These are phyloP conservation scores for Ligdia adustata DNA, from an alignment of 2,888 invertebrate species.

Conservation along the genomic window DNA sequence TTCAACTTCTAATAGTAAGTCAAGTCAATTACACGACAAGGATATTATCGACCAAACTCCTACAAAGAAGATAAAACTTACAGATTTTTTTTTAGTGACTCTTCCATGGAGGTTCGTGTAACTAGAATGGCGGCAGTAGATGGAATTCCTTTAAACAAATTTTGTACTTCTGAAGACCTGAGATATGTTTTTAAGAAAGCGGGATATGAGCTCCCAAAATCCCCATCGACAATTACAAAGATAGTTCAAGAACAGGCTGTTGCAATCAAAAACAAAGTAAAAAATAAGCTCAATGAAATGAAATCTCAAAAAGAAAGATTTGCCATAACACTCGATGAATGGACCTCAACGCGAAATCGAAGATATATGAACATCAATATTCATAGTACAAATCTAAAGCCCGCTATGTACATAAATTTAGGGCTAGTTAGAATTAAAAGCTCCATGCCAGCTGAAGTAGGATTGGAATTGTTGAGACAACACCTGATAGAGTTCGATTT, in stretches of 20 bases:
- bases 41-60: constrained; percentile 1
- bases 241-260: constrained; percentile 15
- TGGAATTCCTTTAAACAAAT: constrained; percentile 21
- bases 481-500: neutral
- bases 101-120: constrained; percentile 10
- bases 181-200: constrained; percentile 18
- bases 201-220: constrained; percentile 21
- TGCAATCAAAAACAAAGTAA: constrained; percentile 15
- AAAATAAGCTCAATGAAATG: constrained; percentile 8
- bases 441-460: constrained; percentile 13
- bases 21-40: constrained; percentile 1
- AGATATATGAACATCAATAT: constrained; percentile 20
- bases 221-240: constrained; percentile 9
- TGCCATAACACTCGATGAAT: constrained; percentile 12
- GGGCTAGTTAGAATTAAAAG: constrained; percentile 18
- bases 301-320: constrained; percentile 12
- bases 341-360: constrained; percentile 16
- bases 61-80: constrained; percentile 9
- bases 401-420: constrained; percentile 13
- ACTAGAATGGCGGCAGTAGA: constrained; percentile 22
- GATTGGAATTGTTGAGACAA: constrained; percentile 4
- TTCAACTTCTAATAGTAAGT: constrained; percentile 3
- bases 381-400: constrained; percentile 7
- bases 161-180: constrained; percentile 21
- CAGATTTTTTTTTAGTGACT: constrained; percentile 13